Evolutionary conservation across 2,888 invertebrate genomes (phyloP).

Genomic region (Cheilosia pagana): DNA sequence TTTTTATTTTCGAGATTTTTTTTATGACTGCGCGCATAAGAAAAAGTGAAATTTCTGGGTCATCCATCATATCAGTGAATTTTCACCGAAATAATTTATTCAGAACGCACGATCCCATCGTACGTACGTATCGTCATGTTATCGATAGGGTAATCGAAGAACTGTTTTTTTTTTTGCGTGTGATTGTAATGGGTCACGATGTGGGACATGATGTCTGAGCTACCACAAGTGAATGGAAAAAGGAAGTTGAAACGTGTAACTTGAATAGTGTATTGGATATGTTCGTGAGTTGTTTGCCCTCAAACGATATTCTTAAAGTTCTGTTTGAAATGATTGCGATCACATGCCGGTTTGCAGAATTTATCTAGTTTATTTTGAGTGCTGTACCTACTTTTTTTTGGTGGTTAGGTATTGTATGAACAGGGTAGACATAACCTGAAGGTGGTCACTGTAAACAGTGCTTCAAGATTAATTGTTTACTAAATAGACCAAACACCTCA

Average conservation of each 20-base stretch:
- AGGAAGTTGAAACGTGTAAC: conserved; percentile 67
- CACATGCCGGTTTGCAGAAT: too few species aligned
- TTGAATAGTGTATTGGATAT: neutral
- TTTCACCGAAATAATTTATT: conserved; percentile 65
- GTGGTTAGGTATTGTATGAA: too few species aligned
- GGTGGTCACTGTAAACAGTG: too few species aligned
- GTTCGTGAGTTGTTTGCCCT: neutral
- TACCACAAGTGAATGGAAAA: conserved; percentile 18
- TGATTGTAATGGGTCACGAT: conserved; percentile 59
- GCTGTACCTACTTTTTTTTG: too few species aligned
- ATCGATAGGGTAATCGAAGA: conserved; percentile 59
- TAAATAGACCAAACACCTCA: too few species aligned
- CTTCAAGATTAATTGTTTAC: too few species aligned
- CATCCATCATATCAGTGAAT: conserved; percentile 19
- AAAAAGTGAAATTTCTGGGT: conserved; percentile 69
- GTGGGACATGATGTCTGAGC: conserved; percentile 54
- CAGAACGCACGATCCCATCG: conserved; percentile 55
- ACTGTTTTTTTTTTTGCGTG: conserved; percentile 38
- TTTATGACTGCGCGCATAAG: neutral
- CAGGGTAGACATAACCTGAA: too few species aligned
- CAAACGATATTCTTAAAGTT: too few species aligned
- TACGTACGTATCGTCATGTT: conserved; percentile 22
- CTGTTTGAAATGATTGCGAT: too few species aligned
- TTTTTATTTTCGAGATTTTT: conserved; percentile 4
- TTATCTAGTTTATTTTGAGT: too few species aligned